Base-by-base conservation (phyloP, 1,140 invertebrate species). In the Drosophila oshimai region DNA sequence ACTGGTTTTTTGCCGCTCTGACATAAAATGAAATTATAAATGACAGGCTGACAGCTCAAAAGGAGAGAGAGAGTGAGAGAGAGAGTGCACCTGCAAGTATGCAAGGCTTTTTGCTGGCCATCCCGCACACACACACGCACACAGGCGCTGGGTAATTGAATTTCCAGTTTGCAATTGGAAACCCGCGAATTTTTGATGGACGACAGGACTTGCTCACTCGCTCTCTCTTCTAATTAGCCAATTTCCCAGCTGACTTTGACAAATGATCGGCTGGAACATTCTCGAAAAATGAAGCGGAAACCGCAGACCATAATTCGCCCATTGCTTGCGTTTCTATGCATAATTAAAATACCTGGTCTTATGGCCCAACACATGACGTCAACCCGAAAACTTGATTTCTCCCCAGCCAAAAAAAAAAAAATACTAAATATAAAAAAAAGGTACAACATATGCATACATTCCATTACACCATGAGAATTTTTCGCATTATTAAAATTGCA, bases 331-430 rank as follows among this genome's bases (percentile, higher is more conserved):
- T 41, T 61, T 24, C 33, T 37, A 51, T 51, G 47, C 36, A 62
- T 60, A 60, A 44, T 24, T 62, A 42, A 51, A 51, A 36, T 44
- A 53, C 22, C 36, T 53, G 36, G 50, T 62, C n/a, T n/a, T n/a
- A n/a, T n/a, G n/a, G n/a, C n/a, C n/a, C n/a, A n/a, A n/a, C 51
- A 69, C 51, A 78, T 83, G 78, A 83, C 78, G 78, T 83, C 78
- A 83, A 77, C 73, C 28, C 37, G 50, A 73, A 81, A 79, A 81
- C 72, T 57, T 64, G 65, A 62, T 71, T 61, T 51, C 58, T 17
- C 28, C 51, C 26, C 15, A 54, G 53, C 57, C 18, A 24, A 36
- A 12, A 12, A n/a, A 24, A 29, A 29, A 9, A 20, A 12, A 17
- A 5, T 4, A 7, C 17, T 28, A 7, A 39, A 37, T 26, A 53